A percentile compares a stretch with the other conserved stretches of the same genome.
Evolutionary conservation across 2,113 vertebrate species (phyloP).

Genomic region (Hydropotes inermis): DNA sequence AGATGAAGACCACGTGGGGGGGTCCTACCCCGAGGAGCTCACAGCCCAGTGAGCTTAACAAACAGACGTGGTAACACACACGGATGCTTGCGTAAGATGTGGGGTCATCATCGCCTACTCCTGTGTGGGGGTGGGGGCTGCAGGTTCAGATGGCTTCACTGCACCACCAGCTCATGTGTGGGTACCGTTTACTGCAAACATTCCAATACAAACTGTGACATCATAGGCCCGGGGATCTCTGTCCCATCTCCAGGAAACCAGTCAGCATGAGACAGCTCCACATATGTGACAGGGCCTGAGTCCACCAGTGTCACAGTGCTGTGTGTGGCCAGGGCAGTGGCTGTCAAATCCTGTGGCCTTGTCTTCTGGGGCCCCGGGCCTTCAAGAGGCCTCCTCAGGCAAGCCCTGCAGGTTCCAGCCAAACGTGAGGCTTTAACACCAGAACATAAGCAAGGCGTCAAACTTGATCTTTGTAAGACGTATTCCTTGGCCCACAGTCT

Average conservation of each 20-base stretch:
- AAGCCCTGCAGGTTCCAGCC: not conserved
- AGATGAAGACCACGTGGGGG: fast-evolving
- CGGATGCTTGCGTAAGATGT: fast-evolving
- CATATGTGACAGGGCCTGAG: too few relatives aligned
- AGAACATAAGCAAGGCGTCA: not conserved
- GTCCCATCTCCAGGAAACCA: not conserved
- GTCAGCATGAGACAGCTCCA: too few relatives aligned
- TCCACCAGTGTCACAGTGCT: fast-evolving
- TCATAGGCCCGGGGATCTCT: fast-evolving
- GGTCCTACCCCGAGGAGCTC: not conserved
- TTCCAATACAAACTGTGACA: not conserved
- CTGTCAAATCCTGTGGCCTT: too few relatives aligned
- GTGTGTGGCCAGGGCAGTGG: too few relatives aligned
- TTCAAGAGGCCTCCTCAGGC: not conserved
- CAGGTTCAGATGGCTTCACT: fast-evolving
- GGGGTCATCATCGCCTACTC: fast-evolving
- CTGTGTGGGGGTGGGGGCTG: fast-evolving
- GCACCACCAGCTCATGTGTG: fast-evolving
- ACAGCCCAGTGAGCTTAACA: not conserved
- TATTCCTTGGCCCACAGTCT: not conserved
- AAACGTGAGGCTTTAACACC: fast-evolving
- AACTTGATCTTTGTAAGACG: not conserved
- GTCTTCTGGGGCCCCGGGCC: fast-evolving
- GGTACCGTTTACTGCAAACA: not conserved
- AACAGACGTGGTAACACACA: fast-evolving